phyloP scores from a whole-genome alignment of 2,797 vertebrate genomes.

The Sarcoramphus papa region DNA sequence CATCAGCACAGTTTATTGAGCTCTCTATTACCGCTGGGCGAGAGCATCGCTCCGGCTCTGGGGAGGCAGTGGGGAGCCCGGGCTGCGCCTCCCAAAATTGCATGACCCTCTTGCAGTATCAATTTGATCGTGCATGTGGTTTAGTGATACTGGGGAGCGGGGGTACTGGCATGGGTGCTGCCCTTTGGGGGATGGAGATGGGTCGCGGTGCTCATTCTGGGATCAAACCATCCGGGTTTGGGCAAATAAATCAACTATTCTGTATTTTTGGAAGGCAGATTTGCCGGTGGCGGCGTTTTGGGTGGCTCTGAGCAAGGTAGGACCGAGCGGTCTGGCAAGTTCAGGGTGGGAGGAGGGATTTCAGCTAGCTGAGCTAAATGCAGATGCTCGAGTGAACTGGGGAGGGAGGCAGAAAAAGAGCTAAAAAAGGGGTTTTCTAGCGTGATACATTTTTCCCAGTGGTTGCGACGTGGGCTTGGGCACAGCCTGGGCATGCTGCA shows the following conservation, averaged over 20 bases:
- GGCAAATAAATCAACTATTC: background rate
- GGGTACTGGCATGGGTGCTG: fast-evolving
- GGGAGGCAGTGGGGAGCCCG: background rate
- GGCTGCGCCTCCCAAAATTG: background rate
- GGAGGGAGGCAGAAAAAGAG: background rate
- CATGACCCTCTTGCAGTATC: background rate
- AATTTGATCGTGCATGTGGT: background rate
- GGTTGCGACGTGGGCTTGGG: fast-evolving
- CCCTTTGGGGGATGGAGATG: background rate
- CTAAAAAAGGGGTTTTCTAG: background rate
- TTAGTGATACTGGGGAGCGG: background rate
- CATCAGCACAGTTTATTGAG: background rate
- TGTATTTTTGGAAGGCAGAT: background rate
- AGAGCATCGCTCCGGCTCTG: fast-evolving
- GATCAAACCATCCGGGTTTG: background rate
- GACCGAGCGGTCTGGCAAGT: fast-evolving
- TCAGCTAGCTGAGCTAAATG: background rate
- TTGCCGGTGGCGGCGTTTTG: fast-evolving
- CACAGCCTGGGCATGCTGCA: background rate
- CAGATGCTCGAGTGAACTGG: background rate
- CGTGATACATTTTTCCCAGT: fast-evolving
- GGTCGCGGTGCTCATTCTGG: background rate
- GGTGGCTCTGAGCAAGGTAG: background rate
- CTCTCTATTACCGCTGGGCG: background rate
- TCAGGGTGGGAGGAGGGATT: background rate